Evolutionary conservation across 1,140 invertebrate genomes (phyloP), one percentile per base, ranked within the genome.

Genomic region (Spodoptera frugiperda): DNA sequence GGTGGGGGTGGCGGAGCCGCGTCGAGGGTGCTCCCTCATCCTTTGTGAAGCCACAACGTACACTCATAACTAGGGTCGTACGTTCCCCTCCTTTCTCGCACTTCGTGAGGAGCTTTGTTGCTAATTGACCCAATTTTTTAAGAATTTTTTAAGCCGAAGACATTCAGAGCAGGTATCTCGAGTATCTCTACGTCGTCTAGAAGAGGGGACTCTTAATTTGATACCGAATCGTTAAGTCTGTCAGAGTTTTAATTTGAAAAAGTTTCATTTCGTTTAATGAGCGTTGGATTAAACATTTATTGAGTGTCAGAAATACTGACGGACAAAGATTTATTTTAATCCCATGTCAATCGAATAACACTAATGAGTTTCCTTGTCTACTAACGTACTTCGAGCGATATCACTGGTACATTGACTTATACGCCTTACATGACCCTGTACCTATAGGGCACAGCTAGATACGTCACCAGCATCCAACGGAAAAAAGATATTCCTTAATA

Each of bases 61-160:
- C 46, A 75, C 78, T 80, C 77, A 85, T 80, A 88, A 78, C 88
- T 85, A 86, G 73, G 67, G 63, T 65, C 76, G 67, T 72, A 76
- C 53, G 33, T 39, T 83, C 78, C 84, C 87, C 85, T 82, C 77
- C 78, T 77, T 85, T 83, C 78, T 84, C 81, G 82, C 81, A 80
- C 84, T 84, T 83, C 76, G 72, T 81, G 80, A 77, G 54, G 78
- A 87, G 84, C 86, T 91, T 88, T 89, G 78, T 89, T 82, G 72
- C 82, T 91, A 91, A 93, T 91, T 93, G 87, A 93, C 91, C 91
- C 82, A 91, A 90, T 91, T 93, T 89, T 87, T 86, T 76, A 78
- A 79, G 72, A 85, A 82, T 67, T 81, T 87, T 87, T 84, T 79
- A 48, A 65, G 61, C 59, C 67, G 59, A 83, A 86, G 68, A 82